These are phyloP conservation scores for Empis livida DNA, from an alignment of 2,888 invertebrate species.

Conservation along the genomic window DNA sequence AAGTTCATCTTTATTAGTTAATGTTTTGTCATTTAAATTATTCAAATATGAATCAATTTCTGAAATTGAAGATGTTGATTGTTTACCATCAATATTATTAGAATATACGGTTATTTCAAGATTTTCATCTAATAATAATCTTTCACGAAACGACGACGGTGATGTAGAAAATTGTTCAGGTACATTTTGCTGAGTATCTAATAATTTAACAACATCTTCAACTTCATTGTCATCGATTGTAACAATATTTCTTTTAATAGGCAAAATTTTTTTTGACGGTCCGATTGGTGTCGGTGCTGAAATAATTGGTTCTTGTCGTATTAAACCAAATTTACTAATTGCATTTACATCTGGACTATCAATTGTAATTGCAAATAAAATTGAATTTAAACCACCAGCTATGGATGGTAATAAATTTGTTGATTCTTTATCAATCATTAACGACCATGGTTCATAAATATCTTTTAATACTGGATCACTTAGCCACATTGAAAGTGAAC, in stretches of 20 bases:
- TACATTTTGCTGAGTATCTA: not conserved
- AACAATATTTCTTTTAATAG: constrained; percentile 27
- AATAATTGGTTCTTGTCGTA: constrained; percentile 53
- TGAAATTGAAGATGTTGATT: not conserved
- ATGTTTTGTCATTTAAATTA: not conserved
- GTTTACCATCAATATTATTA: not conserved
- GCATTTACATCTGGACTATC: constrained; percentile 69
- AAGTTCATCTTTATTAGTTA: not conserved
- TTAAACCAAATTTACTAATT: not conserved
- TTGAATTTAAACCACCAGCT: constrained; percentile 75
- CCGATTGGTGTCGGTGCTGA: constrained; percentile 50
- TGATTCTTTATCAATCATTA: constrained; percentile 68
- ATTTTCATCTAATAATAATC: not conserved
- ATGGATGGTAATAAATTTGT: constrained; percentile 68
- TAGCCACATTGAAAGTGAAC: constrained; percentile 63
- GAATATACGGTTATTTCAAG: not conserved
- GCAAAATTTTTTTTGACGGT: constrained; percentile 22
- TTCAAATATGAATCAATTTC: not conserved
- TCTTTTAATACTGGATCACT: constrained; percentile 50
- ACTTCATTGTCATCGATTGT: constrained; percentile 14
- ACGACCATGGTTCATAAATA: constrained; percentile 77
- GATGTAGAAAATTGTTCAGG: not conserved
- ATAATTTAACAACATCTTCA: not conserved
- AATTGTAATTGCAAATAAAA: constrained; percentile 84
- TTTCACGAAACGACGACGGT: not conserved